Conservation (phyloP, 2,797 vertebrate genomes). For the Catamblyrhynchus diadema region DNA sequence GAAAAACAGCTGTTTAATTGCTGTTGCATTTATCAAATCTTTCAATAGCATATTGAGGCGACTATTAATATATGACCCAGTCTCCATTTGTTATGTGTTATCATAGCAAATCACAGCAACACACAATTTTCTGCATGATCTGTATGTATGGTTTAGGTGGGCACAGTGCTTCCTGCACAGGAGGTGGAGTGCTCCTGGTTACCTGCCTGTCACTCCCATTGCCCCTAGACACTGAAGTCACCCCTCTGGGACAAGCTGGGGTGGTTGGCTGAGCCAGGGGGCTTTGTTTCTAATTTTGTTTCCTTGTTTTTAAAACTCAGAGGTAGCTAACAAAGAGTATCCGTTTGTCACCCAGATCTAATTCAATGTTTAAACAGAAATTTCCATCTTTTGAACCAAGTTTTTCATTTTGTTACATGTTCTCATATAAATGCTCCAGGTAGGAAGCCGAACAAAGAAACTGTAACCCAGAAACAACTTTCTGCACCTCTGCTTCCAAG, state of each 20-base stretch:
- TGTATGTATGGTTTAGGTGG: fast-evolving
- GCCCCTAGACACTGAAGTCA: neutral
- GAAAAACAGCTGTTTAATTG: neutral
- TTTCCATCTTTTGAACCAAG: neutral
- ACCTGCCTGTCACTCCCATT: neutral
- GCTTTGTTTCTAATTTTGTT: neutral
- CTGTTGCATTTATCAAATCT: neutral
- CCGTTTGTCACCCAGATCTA: neutral
- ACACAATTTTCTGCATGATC: neutral
- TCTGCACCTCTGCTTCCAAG: neutral
- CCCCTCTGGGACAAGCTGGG: fast-evolving
- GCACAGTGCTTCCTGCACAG: neutral
- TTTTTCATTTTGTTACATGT: neutral
- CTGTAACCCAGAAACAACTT: neutral
- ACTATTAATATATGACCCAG: neutral
- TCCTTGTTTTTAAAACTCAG: neutral
- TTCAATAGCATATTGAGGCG: neutral
- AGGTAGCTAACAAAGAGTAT: neutral
- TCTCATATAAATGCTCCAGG: neutral
- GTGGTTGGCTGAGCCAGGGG: neutral
- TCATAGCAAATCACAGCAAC: neutral
- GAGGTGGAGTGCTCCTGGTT: neutral
- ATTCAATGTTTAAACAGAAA: neutral
- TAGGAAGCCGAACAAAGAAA: neutral
- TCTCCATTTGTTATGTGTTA: fast-evolving